Evolutionary conservation across 2,113 vertebrate genomes (phyloP), one percentile per base, ranked within the genome.

Genomic region (Scortum barcoo): DNA sequence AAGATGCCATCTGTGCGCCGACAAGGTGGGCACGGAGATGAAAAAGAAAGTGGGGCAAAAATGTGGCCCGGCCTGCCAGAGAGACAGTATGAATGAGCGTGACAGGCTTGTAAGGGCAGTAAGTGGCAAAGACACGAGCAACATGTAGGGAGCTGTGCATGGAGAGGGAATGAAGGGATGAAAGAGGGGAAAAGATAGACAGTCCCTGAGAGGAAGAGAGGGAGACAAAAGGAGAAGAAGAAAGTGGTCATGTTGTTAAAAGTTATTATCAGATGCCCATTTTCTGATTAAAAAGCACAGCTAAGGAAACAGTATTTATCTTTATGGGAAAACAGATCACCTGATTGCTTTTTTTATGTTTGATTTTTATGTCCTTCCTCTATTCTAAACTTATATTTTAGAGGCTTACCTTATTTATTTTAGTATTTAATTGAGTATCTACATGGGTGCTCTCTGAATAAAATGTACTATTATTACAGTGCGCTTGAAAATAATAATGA

Each of bases 1-100:
- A 90, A 91, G 74, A 78, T 73, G 83, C 93, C 92, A 94, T 94
- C 92, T 94, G 93, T 93, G 87, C 84, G 22, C 60, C 4, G 70
- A 91, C 86, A 85, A 92, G 90, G 89, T 90, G 84, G 86, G 85
- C 82, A 83, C 54, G 9, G 72, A 85, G 80, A 93, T 89, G 85
- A 92, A 90, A 90, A 90, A 74, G 71, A 76, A 88, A 85, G 74
- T 51, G 72, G 85, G 85, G 33, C 67, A 82, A 80, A 62, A 71
- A 53, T 65, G 40, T n/a, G 38, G 61, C 33, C 38, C 38, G 51
- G 51, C 57, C 36, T n/a, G 38, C 38, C 54, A 86, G 68, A 68
- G 48, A 61, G 56, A 72, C 17, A 56, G 48, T 58, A 44, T 46
- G 66, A 85, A 63, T 62, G 51, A 89, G 28, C 20, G 50, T 1